A percentile compares a stretch with the other conserved stretches of the same genome.
Evolutionary conservation across 2,113 vertebrate genomes (phyloP).

Genomic region (Solenodon paradoxus): DNA sequence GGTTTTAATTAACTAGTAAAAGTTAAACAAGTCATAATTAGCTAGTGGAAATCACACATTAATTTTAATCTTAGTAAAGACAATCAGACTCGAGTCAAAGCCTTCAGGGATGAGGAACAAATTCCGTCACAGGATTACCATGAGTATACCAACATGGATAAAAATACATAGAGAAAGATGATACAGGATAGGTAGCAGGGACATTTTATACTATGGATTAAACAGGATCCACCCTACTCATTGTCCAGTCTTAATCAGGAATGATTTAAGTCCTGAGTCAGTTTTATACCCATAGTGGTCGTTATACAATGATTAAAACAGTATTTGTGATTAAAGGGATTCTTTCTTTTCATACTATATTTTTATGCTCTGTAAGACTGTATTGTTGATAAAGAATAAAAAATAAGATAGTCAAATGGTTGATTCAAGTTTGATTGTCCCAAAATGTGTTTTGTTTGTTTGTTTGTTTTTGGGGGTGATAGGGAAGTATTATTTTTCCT

Average conservation of each 20-base stretch:
- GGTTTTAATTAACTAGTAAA: not conserved
- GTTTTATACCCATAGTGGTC: too few relatives aligned
- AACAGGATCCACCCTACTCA: not conserved
- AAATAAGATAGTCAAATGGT: not conserved
- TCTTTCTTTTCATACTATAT: not conserved
- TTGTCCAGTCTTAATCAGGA: not conserved
- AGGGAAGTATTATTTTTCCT: too few relatives aligned
- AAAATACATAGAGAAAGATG: not conserved
- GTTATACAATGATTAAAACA: not conserved
- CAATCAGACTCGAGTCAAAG: not conserved
- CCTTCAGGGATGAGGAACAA: not conserved
- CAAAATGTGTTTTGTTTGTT: not conserved
- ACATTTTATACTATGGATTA: not conserved
- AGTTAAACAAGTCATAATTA: not conserved
- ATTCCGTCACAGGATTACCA: accelerated
- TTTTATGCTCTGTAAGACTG: not conserved
- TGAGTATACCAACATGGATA: not conserved
- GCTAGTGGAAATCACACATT: not conserved
- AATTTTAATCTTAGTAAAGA: not conserved
- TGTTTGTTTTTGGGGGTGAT: not conserved
- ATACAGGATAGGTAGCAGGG: not conserved
- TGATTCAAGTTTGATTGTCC: not conserved
- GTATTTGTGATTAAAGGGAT: not conserved
- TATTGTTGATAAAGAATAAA: not conserved
- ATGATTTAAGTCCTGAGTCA: not conserved